Evolutionary conservation across 2,113 vertebrate genomes (phyloP).

Genomic region (Alces alces): DNA sequence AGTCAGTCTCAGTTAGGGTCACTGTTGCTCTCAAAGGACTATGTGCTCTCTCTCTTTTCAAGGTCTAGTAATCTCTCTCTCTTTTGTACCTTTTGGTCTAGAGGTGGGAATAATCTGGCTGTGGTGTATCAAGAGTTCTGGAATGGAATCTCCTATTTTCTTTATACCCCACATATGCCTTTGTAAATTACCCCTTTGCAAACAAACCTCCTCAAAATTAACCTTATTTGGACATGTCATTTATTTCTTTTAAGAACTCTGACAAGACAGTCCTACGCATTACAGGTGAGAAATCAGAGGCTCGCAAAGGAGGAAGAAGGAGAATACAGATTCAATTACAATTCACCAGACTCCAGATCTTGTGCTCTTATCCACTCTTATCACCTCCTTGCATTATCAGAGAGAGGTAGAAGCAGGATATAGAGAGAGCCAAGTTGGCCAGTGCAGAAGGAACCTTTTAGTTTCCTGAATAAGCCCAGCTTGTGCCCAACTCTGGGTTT

Average conservation of each 20-base stretch:
- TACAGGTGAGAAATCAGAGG: background rate
- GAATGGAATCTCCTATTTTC: too few relatives aligned
- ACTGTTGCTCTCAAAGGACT: background rate
- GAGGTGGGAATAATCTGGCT: background rate
- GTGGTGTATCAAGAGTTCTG: background rate
- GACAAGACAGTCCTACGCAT: background rate
- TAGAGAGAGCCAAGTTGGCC: background rate
- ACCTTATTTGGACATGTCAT: too few relatives aligned
- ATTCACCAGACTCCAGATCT: background rate
- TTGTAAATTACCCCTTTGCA: background rate
- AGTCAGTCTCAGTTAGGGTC: background rate
- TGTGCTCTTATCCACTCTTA: background rate
- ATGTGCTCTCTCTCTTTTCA: background rate
- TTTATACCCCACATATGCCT: background rate
- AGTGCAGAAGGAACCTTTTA: background rate
- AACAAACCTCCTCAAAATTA: background rate
- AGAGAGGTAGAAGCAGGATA: background rate
- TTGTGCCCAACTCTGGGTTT: background rate
- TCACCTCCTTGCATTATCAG: accelerated
- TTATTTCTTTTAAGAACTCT: background rate
- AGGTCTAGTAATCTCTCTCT: background rate
- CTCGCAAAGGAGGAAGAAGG: background rate
- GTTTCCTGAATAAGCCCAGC: background rate
- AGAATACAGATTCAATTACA: background rate
- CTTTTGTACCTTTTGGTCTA: background rate